Evolutionary conservation across 2,113 vertebrate species (phyloP).

Genomic region (Siniperca knerii): DNA sequence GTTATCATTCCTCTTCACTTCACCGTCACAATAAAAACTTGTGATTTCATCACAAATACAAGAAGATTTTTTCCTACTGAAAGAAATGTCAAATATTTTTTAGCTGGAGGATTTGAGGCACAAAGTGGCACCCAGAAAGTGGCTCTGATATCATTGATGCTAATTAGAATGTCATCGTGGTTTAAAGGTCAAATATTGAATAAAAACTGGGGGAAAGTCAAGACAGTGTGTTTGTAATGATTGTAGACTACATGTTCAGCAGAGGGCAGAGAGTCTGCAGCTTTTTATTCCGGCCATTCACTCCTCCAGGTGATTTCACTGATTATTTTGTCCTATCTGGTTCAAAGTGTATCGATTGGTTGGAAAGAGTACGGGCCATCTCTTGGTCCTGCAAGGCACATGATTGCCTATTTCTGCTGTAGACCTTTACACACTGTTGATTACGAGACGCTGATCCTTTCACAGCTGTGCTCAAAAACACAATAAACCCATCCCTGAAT

Average conservation of each 20-base stretch:
- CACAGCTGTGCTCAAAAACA: neutral
- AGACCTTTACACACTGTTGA: slow-evolving; percentile 21
- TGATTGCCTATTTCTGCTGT: slow-evolving; percentile 10
- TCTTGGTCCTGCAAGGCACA: slow-evolving; percentile 5
- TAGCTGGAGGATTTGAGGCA: neutral
- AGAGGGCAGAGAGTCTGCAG: slow-evolving; percentile 3
- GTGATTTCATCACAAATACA: neutral
- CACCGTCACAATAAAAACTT: neutral
- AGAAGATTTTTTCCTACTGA: neutral
- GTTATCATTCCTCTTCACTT: neutral
- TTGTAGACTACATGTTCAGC: slow-evolving; percentile 12
- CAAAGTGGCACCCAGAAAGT: neutral
- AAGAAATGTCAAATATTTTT: slow-evolving; percentile 19
- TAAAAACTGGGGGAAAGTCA: neutral
- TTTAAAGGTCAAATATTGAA: slow-evolving; percentile 44
- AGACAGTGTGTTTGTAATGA: slow-evolving; percentile 15
- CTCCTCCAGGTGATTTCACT: slow-evolving; percentile 26
- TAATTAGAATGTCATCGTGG: slow-evolving; percentile 30
- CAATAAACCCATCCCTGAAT: neutral
- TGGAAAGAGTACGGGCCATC: slow-evolving; percentile 5
- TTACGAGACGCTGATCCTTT: slow-evolving; percentile 4
- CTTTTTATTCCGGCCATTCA: slow-evolving; percentile 23
- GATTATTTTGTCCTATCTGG: slow-evolving; percentile 43
- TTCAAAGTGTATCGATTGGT: slow-evolving; percentile 41
- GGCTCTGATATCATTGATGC: neutral